These are phyloP conservation scores for Notospermus geniculatus DNA, from an alignment of 1,140 invertebrate genomes.

Conservation along the genomic window DNA sequence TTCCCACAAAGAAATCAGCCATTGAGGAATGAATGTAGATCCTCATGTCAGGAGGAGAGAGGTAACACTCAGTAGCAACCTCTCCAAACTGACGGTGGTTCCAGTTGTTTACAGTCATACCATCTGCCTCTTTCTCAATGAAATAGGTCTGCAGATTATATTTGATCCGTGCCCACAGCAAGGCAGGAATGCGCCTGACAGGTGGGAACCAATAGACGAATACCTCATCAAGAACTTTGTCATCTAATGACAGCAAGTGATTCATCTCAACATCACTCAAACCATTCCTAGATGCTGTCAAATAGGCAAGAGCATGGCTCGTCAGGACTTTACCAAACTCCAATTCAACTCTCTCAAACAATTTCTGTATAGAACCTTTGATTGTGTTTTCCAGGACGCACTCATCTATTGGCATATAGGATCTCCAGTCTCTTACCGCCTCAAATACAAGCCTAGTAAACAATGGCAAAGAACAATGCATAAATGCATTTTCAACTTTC, in stretches of 20 bases:
- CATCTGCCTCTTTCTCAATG: constrained; percentile 33
- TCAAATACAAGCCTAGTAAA: constrained; percentile 9
- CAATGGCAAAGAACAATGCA: constrained; percentile 8
- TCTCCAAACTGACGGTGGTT: not conserved
- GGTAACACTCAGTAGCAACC: not conserved
- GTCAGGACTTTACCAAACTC: constrained; percentile 16
- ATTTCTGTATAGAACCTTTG: not conserved
- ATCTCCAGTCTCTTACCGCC: constrained; percentile 8
- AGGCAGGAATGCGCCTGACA: constrained; percentile 1
- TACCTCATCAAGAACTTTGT: constrained; percentile 23
- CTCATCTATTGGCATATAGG: constrained; percentile 1
- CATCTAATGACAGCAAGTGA: constrained; percentile 26
- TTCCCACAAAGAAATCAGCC: constrained; percentile 18
- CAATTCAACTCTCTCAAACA: constrained; percentile 15
- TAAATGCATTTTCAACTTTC: constrained; percentile 65
- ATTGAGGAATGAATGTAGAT: constrained; percentile 12
- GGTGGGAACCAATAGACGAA: not conserved
- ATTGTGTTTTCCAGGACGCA: not conserved
- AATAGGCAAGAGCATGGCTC: constrained; percentile 74
- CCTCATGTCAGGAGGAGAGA: not conserved
- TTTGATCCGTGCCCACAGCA: constrained; percentile 11
- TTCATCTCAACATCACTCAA: constrained; percentile 27
- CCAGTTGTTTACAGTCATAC: constrained; percentile 9
- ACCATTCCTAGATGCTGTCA: constrained; percentile 21
- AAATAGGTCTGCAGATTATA: not conserved